Evolutionary conservation across 2,888 invertebrate genomes (phyloP), one percentile per base, ranked within the genome.

Genomic region (Nomada flava): DNA sequence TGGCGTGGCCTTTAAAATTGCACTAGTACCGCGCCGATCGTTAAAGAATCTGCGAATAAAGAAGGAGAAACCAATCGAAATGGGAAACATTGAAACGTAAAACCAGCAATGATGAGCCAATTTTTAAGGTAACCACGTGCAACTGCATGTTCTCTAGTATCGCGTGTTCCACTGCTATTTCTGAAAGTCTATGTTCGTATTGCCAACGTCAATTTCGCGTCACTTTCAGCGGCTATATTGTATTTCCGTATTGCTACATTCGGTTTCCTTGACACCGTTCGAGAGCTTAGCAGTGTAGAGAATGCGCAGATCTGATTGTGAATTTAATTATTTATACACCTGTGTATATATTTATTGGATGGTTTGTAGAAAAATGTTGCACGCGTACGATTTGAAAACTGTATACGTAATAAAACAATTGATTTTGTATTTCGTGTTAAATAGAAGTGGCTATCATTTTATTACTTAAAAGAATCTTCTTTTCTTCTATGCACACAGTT

Each of bases 141-240:
- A 50, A 60, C 47, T 20, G 29, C 23, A 52, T 52, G 36, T 62
- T 53, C 62, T 29, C 15, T 52, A 23, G 23, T 53, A 50, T 15
- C 52, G 15, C n/a, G 9, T 53, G 42, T 3, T 9, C 44, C 5
- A 18, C 26, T 20, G 36, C 23, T 52, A 52, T 23, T 62, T 20
- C 2, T 20, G 20, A 9, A 20, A 18, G 10, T 47, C 23, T 10
- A 18, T 26, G 26, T 47, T 59, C n/a, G 18, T 29, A 59, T 59
- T n/a, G 26, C 57, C n/a, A 57, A 59, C 23, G 69, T 29, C 29
- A 69, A 69, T 29, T 29, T 59, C 57, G 26, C 13, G 10, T 59
- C 47, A 47, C 59, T 47, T 69, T 47, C 59, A 65, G 26, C 69
- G 44, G 20, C 42, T 57, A 59, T 59, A 69, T 69, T 47, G 26